These are phyloP conservation scores for Jacana jacana DNA, from an alignment of 2,113 vertebrate genomes.

Conservation along the genomic window DNA sequence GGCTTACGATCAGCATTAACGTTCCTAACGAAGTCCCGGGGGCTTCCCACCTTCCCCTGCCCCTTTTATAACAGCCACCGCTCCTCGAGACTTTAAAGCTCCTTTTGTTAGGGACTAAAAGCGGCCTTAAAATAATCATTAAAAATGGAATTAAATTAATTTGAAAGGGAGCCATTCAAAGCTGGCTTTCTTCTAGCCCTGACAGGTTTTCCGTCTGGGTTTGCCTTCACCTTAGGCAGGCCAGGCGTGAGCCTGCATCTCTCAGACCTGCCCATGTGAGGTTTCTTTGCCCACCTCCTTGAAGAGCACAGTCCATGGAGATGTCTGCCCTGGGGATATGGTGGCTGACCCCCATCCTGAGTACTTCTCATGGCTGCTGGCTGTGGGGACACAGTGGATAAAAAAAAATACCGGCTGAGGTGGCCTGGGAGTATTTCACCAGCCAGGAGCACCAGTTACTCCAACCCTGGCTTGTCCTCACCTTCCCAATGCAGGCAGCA, in stretches of 20 bases:
- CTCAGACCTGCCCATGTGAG: not conserved
- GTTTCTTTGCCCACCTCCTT: not conserved
- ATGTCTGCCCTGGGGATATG: no score
- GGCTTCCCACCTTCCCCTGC: constrained; percentile 6
- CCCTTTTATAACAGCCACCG: not conserved
- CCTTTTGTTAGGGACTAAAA: constrained; percentile 42
- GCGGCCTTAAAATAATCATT: not conserved
- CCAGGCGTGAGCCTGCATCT: not conserved
- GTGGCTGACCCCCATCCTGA: rapidly evolving
- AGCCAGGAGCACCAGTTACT: not conserved
- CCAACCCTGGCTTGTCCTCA: not conserved
- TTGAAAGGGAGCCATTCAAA: not conserved
- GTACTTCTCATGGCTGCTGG: not conserved
- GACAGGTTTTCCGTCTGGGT: not conserved
- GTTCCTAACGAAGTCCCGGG: constrained; percentile 32
- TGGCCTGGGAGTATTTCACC: not conserved
- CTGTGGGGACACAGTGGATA: rapidly evolving
- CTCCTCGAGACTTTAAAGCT: constrained; percentile 21
- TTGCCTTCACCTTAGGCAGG: not conserved
- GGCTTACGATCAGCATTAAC: not conserved
- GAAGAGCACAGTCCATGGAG: rapidly evolving
- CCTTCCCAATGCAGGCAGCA: not conserved
- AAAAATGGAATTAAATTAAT: constrained; percentile 20
- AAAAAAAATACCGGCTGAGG: rapidly evolving
- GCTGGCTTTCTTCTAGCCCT: not conserved